phyloP scores from a whole-genome alignment of 92 coral and sea anemone species.

The Pocillopora meandrina region DNA sequence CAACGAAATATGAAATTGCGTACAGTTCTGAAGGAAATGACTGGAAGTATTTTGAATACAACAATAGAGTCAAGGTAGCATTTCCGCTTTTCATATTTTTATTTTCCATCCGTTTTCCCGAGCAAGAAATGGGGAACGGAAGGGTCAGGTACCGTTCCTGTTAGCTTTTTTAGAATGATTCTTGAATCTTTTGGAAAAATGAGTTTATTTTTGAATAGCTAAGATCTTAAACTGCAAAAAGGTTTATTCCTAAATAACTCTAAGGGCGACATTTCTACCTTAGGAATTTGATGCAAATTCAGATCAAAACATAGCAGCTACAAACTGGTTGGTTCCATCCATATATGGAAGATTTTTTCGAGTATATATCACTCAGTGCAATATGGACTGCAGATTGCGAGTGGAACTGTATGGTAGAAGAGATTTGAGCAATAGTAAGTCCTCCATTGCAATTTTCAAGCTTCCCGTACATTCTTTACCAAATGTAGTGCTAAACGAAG shows the following conservation, averaged over 20 bases:
- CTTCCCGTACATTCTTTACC: no score
- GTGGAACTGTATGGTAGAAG: slow-evolving; percentile 54
- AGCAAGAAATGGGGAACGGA: no score
- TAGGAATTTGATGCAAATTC: slow-evolving; percentile 53
- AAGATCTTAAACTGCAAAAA: no score
- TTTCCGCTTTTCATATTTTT: background rate
- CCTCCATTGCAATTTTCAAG: background rate
- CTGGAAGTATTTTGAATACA: slow-evolving; percentile 35
- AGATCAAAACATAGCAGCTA: slow-evolving; percentile 12
- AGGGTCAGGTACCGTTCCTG: no score
- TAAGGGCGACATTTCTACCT: no score
- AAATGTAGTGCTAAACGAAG: no score
- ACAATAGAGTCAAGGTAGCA: slow-evolving; percentile 29
- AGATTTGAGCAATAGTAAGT: slow-evolving; percentile 19
- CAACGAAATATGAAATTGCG: slow-evolving; percentile 34
- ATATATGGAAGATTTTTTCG: slow-evolving; percentile 36
- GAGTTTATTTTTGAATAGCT: no score
- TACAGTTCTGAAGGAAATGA: slow-evolving; percentile 49
- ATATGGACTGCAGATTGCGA: slow-evolving; percentile 37
- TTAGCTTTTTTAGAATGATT: no score
- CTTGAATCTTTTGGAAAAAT: no score
- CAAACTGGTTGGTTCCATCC: slow-evolving; percentile 41
- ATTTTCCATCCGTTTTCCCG: background rate
- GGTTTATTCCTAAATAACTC: no score
- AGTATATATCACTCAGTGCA: slow-evolving; percentile 18